Base-by-base conservation (phyloP, 1,140 invertebrate genomes). In the Papilio dardanus region DNA sequence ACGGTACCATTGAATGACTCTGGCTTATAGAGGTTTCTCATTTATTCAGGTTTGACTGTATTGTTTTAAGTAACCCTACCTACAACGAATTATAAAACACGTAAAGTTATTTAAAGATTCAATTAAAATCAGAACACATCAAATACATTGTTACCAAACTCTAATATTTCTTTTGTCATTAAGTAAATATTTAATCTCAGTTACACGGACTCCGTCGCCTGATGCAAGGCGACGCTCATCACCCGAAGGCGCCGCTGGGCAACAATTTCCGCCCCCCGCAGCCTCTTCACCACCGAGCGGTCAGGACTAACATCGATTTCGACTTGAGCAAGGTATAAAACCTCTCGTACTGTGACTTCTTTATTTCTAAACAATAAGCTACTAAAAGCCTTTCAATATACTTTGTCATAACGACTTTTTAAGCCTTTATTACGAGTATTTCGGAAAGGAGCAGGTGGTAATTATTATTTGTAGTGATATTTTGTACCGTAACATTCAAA, bases 231-330 rank as follows among this genome's bases (percentile, higher is more conserved):
- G 97, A 97, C 87, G 95, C 95, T 78, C 95, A 96, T 81, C 96
- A 97, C 89, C 96, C 97, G 14, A 98, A 98, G 93, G 97, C 97
- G 71, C 97, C 97, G 19, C 95, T 99, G 84, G 97, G 97, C 78
- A 98, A 98, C 94, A 99, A 99, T 94, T 97, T 97, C 89, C 95
- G 98, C 88, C 98, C 98, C 31, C 96, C 97, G 2, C 98, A 99
- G 88, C 96, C 96, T 33, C 94, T 99, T 28, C 96, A 99, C 93
- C 97, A 98, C 93, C 95, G 98, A 80, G 97, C 98, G 16, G 96
- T 99, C 67, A 95, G 98, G 88, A 99, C 98, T 71, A 99, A 99
- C 94, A 99, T 99, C 89, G 97, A 99, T 93, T 99, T 99, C 92
- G 96, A 96, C 84, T 94, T 96, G 86, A 96, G 95, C 94, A 95